Evolutionary conservation across 2,113 vertebrate genomes (phyloP).

Genomic region (Onychostoma macrolepis): DNA sequence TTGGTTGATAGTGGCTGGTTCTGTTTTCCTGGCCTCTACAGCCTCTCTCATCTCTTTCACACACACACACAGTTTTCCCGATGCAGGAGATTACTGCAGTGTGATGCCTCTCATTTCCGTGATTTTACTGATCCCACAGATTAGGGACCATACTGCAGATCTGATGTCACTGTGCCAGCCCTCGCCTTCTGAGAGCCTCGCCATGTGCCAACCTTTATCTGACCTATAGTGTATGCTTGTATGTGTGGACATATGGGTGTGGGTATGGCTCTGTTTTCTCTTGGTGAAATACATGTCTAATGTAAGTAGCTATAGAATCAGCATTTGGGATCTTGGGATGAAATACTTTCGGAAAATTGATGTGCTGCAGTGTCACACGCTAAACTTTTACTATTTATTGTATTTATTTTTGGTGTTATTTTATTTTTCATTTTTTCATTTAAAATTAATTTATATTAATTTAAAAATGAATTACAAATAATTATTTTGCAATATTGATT

Average conservation of each 20-base stretch:
- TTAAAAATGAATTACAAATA: neutral
- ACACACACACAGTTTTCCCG: neutral
- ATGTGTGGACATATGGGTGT: neutral
- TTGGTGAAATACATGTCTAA: neutral
- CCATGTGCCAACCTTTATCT: constrained; percentile 21
- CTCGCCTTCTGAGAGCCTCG: neutral
- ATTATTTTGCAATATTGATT: neutral
- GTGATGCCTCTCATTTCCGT: constrained; percentile 17
- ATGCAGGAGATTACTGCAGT: constrained; percentile 14
- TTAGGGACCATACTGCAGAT: constrained; percentile 19
- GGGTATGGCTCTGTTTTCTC: neutral
- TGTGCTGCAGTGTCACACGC: neutral
- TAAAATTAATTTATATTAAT: too few relatives aligned
- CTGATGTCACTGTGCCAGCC: constrained; percentile 11
- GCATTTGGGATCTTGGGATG: neutral
- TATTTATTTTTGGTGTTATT: neutral
- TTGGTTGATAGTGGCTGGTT: constrained; percentile 7
- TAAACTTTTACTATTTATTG: neutral
- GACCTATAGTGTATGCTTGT: neutral
- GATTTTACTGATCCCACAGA: constrained; percentile 33
- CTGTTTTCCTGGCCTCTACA: constrained; percentile 4
- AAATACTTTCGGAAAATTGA: neutral
- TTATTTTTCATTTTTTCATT: neutral
- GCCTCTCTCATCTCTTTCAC: neutral
- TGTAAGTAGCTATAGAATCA: neutral